phyloP scores from a whole-genome alignment of 2,888 invertebrate species.

The Lithosia quadra region DNA sequence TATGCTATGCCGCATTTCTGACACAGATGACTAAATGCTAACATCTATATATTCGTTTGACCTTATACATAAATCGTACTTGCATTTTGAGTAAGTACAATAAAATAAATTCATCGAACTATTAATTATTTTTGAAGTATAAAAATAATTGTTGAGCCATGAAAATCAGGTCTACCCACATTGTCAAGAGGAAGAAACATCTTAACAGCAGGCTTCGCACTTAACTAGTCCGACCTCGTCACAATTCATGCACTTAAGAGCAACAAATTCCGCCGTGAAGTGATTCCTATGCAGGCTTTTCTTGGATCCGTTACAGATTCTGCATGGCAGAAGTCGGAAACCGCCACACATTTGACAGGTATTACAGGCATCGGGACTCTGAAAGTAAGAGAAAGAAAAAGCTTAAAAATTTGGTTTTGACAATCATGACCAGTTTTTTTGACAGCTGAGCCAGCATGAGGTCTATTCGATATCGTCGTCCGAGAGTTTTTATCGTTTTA shows the following conservation, averaged over 20 bases:
- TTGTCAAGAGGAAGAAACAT: neutral
- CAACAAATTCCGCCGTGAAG: conserved; percentile 97
- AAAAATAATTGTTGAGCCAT: conserved; percentile 11
- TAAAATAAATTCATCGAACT: neutral
- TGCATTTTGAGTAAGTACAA: conserved; percentile 4
- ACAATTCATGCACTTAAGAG: conserved; percentile 97
- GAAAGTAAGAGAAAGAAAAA: conserved; percentile 68
- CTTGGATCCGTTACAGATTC: conserved; percentile 97
- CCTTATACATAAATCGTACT: conserved; percentile 2
- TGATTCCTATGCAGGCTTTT: conserved; percentile 97
- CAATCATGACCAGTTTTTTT: neutral
- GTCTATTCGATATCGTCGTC: neutral
- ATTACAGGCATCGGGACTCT: conserved; percentile 93
- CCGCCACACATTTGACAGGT: conserved; percentile 97
- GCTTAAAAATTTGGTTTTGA: neutral
- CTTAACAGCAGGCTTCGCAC: conserved; percentile 92
- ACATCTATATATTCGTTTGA: neutral
- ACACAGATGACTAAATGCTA: neutral
- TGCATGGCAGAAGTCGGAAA: conserved; percentile 95
- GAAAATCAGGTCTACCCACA: neutral
- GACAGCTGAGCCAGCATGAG: too few relatives aligned
- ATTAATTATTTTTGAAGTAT: neutral
- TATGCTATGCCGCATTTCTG: neutral
- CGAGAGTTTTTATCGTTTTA: too few relatives aligned
- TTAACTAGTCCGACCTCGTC: conserved; percentile 97